Evolutionary conservation across 1,140 invertebrate species (phyloP).

Genomic region (Diachasmimorpha longicaudata): DNA sequence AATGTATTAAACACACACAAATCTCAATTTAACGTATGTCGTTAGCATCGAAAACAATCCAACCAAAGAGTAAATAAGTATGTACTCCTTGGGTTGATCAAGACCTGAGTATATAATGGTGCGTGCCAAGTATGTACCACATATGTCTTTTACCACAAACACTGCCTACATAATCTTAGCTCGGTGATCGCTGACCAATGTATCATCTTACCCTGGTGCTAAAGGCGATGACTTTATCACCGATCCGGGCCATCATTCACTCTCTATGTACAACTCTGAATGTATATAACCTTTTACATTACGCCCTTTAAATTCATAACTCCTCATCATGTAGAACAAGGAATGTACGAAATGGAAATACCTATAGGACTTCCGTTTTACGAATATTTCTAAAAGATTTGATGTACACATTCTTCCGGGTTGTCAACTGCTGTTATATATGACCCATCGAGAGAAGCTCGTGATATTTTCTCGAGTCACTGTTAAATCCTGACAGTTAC

Average conservation of each 20-base stretch:
- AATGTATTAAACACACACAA: neutral
- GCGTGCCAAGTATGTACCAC: slow-evolving; percentile 9
- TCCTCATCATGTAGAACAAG: neutral
- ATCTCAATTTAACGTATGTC: neutral
- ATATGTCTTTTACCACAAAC: slow-evolving; percentile 18
- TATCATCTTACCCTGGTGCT: slow-evolving; percentile 62
- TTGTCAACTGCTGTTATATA: neutral
- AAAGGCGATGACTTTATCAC: slow-evolving; percentile 65
- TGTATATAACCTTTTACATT: slow-evolving; percentile 13
- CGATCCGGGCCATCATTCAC: slow-evolving; percentile 63
- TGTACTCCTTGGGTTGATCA: neutral
- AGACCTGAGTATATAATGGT: neutral
- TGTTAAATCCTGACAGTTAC: slow-evolving; percentile 1
- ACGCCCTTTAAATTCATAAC: neutral
- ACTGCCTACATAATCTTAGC: slow-evolving; percentile 47
- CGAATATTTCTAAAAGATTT: neutral
- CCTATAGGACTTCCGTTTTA: neutral
- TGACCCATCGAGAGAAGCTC: neutral
- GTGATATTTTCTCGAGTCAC: neutral
- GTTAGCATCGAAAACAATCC: neutral
- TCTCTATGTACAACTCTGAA: slow-evolving; percentile 18
- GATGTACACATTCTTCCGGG: neutral
- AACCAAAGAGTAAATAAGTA: neutral
- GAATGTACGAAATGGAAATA: neutral
- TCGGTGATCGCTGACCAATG: slow-evolving; percentile 57